Conservation (phyloP, 2,797 vertebrate species). For the Graptemys geographica region DNA sequence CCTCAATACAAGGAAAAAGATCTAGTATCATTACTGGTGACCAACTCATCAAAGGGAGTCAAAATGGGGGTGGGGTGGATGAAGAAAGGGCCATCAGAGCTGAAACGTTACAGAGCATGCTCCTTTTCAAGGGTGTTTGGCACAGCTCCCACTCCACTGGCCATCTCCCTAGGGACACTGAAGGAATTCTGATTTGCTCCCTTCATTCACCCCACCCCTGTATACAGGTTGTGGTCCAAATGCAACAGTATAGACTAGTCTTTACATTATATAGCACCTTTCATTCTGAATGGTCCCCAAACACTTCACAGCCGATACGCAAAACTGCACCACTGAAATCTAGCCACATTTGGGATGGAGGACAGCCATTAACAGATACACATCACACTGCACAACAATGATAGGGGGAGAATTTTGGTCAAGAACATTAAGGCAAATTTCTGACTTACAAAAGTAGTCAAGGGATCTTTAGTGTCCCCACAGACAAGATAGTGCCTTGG, state of each 20-base stretch:
- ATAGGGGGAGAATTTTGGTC: not conserved
- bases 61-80: fast-evolving
- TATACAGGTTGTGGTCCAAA: not conserved
- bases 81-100: not conserved
- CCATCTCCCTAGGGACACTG: not conserved
- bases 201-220: not conserved
- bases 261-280: not conserved
- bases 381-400: not conserved
- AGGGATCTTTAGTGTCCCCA: not conserved
- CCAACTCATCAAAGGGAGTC: not conserved
- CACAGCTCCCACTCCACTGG: not conserved
- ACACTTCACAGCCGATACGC: not conserved
- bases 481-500: not conserved
- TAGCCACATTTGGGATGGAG: too few relatives aligned
- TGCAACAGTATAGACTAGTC: not conserved
- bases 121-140: not conserved
- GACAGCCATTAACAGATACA: not conserved
- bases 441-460: not conserved
- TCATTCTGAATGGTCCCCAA: not conserved
- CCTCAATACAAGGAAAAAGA: not conserved
- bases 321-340: not conserved
- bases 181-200: not conserved
- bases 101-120: not conserved
- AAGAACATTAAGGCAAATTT: not conserved
- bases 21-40: not conserved